Evolutionary conservation across 2,113 vertebrate species (phyloP).

Genomic region (Mungos mungo): DNA sequence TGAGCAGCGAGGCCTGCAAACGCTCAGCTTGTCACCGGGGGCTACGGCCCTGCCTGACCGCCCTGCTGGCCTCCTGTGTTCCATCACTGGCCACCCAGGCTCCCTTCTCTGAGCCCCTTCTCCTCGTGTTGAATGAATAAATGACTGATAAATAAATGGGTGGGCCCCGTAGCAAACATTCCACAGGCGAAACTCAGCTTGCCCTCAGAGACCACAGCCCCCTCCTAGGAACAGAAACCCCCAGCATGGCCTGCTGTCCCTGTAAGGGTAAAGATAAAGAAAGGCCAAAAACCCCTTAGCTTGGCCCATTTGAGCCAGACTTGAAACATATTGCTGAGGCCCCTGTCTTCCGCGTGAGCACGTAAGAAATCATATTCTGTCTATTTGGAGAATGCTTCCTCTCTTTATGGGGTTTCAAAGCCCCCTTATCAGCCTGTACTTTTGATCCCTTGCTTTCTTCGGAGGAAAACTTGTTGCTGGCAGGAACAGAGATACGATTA

Average conservation of each 20-base stretch:
- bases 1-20: not conserved
- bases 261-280: not conserved
- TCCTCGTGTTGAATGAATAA: not conserved
- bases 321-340: not conserved
- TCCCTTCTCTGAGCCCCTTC: not conserved
- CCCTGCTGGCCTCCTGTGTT: not conserved
- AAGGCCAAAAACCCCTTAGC: not conserved
- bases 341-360: no score
- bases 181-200: accelerated
- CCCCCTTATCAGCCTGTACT: not conserved
- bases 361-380: not conserved
- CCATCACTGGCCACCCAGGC: not conserved
- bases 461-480: not conserved
- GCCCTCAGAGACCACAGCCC: not conserved
- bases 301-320: not conserved
- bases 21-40: accelerated
- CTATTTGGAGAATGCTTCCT: not conserved
- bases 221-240: not conserved
- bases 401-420: not conserved
- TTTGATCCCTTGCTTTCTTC: not conserved
- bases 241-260: not conserved
- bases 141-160: accelerated
- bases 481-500: not conserved
- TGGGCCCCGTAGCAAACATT: accelerated
- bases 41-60: not conserved